Evolutionary conservation across 2,797 vertebrate genomes (phyloP).

Genomic region (Salarias fasciatus): DNA sequence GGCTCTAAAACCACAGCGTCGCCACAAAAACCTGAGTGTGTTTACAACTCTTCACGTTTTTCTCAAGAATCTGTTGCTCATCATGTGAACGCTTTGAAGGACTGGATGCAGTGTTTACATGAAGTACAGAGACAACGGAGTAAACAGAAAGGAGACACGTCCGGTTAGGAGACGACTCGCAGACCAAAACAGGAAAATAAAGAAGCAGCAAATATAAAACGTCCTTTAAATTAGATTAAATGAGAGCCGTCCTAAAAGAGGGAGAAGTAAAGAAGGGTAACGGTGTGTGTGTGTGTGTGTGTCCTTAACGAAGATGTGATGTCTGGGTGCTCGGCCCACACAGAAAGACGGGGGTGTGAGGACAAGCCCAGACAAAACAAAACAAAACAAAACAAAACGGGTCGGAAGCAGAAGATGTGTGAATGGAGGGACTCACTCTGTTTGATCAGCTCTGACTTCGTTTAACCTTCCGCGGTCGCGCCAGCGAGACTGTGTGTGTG

Average conservation of each 20-base stretch:
- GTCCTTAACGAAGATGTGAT: constrained; percentile 37
- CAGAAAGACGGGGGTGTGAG: constrained; percentile 10
- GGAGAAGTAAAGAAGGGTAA: constrained; percentile 5
- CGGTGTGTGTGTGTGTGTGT: too few species aligned
- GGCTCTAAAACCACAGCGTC: constrained; percentile 28
- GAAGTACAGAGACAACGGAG: constrained; percentile 1
- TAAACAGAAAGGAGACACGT: not conserved
- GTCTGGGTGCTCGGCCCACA: constrained; percentile 31
- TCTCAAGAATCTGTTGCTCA: constrained; percentile 1
- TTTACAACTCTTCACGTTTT: not conserved
- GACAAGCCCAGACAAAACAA: not conserved
- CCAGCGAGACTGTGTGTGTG: constrained; percentile 29
- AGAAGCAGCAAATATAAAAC: constrained; percentile 9
- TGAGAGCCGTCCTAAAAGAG: constrained; percentile 9
- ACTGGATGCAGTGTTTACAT: not conserved
- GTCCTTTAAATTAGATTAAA: not conserved
- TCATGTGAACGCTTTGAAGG: constrained; percentile 10
- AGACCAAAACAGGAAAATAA: constrained; percentile 2
- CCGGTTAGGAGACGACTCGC: not conserved
- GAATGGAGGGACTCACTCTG: constrained; percentile 42
- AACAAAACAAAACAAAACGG: constrained; percentile 8
- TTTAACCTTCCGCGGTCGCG: constrained; percentile 67
- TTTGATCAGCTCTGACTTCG: constrained; percentile 73
- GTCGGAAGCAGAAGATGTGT: constrained; percentile 17
- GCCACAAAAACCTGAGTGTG: constrained; percentile 28